Conservation (phyloP, 1,140 invertebrate species). For the Forficula auricularia region DNA sequence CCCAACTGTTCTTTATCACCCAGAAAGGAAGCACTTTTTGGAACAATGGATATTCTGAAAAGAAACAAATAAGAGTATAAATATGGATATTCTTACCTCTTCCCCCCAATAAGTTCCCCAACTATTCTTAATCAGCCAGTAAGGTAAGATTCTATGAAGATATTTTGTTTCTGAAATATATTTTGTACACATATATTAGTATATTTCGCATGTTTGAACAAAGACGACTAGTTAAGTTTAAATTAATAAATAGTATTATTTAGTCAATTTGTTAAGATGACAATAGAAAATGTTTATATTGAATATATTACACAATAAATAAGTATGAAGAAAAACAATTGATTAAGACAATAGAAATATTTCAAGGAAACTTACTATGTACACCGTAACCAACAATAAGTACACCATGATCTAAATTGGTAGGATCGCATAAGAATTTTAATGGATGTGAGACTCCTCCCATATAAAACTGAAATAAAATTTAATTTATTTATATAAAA, state of each 20-base stretch:
- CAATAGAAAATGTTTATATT: background rate
- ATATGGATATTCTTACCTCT: conserved; percentile 25
- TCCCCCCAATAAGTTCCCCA: conserved; percentile 36
- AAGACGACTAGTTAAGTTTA: no score
- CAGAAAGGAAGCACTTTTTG: conserved; percentile 73
- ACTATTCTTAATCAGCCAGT: conserved; percentile 40
- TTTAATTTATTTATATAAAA: background rate
- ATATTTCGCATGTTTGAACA: no score
- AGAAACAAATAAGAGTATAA: conserved; percentile 17
- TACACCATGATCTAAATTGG: conserved; percentile 75
- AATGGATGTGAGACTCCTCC: conserved; percentile 93
- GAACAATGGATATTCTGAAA: conserved; percentile 62
- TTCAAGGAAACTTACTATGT: conserved; percentile 36
- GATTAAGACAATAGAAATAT: no score
- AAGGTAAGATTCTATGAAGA: conserved; percentile 24
- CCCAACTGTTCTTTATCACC: conserved; percentile 91
- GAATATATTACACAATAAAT: background rate
- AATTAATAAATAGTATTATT: no score
- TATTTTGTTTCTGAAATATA: conserved; percentile 1
- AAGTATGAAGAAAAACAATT: no score
- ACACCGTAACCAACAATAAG: conserved; percentile 80
- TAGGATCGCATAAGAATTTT: conserved; percentile 67
- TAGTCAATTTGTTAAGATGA: no score
- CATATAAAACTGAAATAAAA: conserved; percentile 59
- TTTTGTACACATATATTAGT: no score